Conservation (phyloP, 2,888 invertebrate genomes). For the Caenorhabditis virilis region DNA sequence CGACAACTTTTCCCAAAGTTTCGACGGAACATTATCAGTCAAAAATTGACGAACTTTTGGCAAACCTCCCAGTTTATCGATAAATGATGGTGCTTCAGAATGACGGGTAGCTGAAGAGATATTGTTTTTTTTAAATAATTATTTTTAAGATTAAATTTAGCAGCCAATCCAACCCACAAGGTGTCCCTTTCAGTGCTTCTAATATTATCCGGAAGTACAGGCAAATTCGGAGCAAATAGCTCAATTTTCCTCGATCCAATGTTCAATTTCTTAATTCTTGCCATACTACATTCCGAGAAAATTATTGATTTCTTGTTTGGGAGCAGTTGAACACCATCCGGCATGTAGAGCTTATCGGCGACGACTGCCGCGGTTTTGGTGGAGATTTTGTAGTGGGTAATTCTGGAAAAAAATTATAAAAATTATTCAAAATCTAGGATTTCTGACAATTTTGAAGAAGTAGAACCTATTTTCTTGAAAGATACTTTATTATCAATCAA, state of each 20-base stretch:
- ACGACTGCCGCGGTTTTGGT: conserved; percentile 81
- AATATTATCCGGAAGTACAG: conserved; percentile 77
- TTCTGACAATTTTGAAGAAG: no score
- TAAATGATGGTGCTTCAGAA: conserved; percentile 18
- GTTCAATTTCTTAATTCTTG: conserved; percentile 76
- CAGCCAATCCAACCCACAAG: conserved; percentile 51
- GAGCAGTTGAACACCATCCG: conserved; percentile 85
- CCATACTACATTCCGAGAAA: conserved; percentile 78
- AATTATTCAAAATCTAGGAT: background rate
- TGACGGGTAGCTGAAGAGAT: conserved; percentile 28
- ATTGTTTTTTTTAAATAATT: no score
- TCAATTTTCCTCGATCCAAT: conserved; percentile 71
- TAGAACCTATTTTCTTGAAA: no score
- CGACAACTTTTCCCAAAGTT: conserved; percentile 39
- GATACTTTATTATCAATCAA: no score
- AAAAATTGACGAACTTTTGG: conserved; percentile 51
- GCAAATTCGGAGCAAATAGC: conserved; percentile 79
- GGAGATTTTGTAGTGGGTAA: conserved; percentile 79
- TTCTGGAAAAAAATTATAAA: conserved; percentile 14
- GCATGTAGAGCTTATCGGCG: conserved; percentile 80
- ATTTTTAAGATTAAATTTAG: no score
- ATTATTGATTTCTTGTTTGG: conserved; percentile 82
- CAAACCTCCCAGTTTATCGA: conserved; percentile 44
- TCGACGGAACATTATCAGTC: conserved; percentile 35
- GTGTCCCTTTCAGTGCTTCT: conserved; percentile 51